Evolutionary conservation across 2,113 vertebrate genomes (phyloP).

Genomic region (Apaloderma vittatum): DNA sequence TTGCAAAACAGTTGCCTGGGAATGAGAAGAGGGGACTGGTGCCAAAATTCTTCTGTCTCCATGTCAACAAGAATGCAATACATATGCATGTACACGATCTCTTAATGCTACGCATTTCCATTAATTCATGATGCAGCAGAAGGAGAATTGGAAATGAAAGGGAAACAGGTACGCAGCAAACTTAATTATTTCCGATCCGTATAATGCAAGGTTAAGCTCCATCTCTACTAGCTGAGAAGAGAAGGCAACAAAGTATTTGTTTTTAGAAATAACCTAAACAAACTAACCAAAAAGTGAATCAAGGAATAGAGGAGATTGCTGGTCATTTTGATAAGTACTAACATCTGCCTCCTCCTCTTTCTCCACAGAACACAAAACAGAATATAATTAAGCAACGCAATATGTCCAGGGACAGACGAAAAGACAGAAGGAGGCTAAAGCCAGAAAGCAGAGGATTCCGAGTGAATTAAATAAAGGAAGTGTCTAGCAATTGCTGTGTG

Average conservation of each 20-base stretch:
- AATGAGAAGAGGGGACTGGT: not conserved
- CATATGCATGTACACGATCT: not conserved
- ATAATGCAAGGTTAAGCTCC: not conserved
- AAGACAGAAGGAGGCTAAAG: slow-evolving; percentile 32
- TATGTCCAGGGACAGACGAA: slow-evolving; percentile 42
- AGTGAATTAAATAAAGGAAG: slow-evolving; percentile 31
- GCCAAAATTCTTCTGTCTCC: not conserved
- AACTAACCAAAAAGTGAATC: not conserved
- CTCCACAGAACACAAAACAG: not conserved
- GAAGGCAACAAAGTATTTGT: not conserved
- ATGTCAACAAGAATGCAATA: not conserved
- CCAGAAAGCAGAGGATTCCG: slow-evolving; percentile 22
- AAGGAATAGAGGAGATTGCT: not conserved
- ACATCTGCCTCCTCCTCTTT: not conserved
- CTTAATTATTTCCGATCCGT: not conserved
- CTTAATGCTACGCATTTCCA: not conserved
- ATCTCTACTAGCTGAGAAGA: not conserved
- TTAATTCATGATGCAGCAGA: not conserved
- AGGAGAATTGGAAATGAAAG: not conserved
- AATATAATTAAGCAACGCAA: slow-evolving; percentile 53
- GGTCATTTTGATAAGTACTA: slow-evolving; percentile 14
- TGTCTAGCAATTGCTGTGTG: not conserved
- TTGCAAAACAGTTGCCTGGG: not conserved
- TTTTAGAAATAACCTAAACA: not conserved
- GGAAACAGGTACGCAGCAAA: not conserved